Base-by-base conservation (phyloP, 2,888 invertebrate genomes). In the Coelinius sp. region DNA sequence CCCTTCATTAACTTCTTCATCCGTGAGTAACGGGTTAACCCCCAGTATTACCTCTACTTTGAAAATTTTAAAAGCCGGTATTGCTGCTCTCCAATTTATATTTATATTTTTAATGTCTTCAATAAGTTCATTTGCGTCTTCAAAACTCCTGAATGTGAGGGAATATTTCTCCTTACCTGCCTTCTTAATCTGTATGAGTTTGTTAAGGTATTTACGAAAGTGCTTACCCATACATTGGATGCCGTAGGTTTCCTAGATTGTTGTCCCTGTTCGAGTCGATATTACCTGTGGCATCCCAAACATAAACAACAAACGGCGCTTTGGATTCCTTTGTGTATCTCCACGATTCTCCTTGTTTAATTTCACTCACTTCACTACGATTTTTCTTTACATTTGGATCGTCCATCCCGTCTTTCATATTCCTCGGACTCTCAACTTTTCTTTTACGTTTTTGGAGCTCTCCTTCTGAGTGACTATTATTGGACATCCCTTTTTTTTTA, bases 41-140 rank as follows among this genome's bases (percentile, higher is more conserved):
- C 53, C 53, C 25, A 24, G 14, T 5, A 53, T 24, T 25, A 53
- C 53, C n/a, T 24, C 25, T 8, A 53, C 25, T 53, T 20, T 24
- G 10, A 24, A 53, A 25, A 53, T 25, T 53, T 25, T 12, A n/a
- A 53, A 25, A n/a, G 3, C 25, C 12, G 53, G 25, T n/a, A 53
- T 24, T 1, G 24, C 53, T 25, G 53, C 56, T 1, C 27, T 53
- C 35, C n/a, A 31, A 41, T 70, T 46, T 7, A 53, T 7, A 2
- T 35, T 53, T 14, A 31, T 24, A 73, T 75, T 77, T 64, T 75
- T 73, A 24, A 53, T 53, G 12, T 25, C n/a, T 24, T 53, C 25
- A 25, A 53, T 53, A 25, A 53, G 1, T 53, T 53, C 25, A 22
- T 49, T 49, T 20, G 49, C 49, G 2, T 49, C 14, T 20, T 20